Evolutionary conservation across 1,140 invertebrate genomes (phyloP).

Genomic region (Metaphire vulgaris): DNA sequence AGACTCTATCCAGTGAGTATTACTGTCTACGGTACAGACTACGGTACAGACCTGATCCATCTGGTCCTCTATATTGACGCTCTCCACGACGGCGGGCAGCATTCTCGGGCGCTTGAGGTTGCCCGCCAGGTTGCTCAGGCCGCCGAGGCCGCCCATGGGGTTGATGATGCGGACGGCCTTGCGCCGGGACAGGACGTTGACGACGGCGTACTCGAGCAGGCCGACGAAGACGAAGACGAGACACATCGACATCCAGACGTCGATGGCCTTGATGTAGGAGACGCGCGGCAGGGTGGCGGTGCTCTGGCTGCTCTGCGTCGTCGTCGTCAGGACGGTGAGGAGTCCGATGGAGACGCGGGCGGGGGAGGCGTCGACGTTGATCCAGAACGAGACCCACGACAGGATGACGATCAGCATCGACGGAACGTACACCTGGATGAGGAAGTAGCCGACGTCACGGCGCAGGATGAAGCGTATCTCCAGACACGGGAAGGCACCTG

Average conservation of each 20-base stretch:
- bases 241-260: conserved; percentile 78
- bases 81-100: conserved; percentile 18
- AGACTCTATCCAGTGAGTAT: no score
- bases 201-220: conserved; percentile 72
- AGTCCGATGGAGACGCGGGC: conserved; percentile 47
- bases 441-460: conserved; percentile 65
- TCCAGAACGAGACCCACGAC: conserved; percentile 27
- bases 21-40: no score
- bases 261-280: conserved; percentile 63
- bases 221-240: conserved; percentile 77
- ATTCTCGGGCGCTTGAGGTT: conserved; percentile 8
- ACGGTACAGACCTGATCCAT: conserved; percentile 20
- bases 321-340: conserved; percentile 46
- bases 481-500: conserved; percentile 44
- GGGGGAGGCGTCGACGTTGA: conserved; percentile 25
- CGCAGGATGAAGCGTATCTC: conserved; percentile 76
- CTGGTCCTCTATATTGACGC: conserved; percentile 18
- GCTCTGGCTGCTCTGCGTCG: conserved; percentile 21
- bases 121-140: neutral
- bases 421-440: conserved; percentile 81
- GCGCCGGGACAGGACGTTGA: conserved; percentile 44
- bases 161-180: conserved; percentile 21
- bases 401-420: conserved; percentile 67
- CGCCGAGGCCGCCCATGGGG: conserved; percentile 7
- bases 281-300: conserved; percentile 38